A percentile compares a stretch with the other conserved stretches of the same genome.
Evolutionary conservation across 1,140 invertebrate genomes (phyloP).

Genomic region (Lordiphosa collinella): DNA sequence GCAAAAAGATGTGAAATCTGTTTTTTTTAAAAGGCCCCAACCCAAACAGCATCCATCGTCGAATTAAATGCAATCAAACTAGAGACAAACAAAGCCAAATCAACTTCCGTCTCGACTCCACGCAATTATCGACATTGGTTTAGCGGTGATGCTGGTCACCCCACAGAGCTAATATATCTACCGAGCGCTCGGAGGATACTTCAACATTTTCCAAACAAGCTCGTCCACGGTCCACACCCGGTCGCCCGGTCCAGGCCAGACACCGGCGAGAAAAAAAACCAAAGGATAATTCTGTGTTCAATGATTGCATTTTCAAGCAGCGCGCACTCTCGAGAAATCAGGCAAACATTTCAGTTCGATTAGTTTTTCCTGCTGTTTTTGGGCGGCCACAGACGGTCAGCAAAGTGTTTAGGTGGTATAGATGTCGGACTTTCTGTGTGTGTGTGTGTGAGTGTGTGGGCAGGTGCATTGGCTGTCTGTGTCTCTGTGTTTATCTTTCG

Average conservation of each 20-base stretch:
- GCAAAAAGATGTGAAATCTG: slow-evolving; percentile 8
- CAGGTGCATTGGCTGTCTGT: slow-evolving; percentile 49
- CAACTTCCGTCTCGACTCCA: slow-evolving; percentile 14
- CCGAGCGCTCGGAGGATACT: slow-evolving; percentile 22
- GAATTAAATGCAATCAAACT: slow-evolving; percentile 52
- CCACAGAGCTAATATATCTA: slow-evolving; percentile 60
- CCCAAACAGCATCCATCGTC: slow-evolving; percentile 15
- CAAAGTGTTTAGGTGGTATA: background rate
- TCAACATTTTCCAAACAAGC: slow-evolving; percentile 28
- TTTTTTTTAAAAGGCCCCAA: background rate
- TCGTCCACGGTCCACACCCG: slow-evolving; percentile 24
- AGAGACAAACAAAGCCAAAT: slow-evolving; percentile 5
- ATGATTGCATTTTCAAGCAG: slow-evolving; percentile 60
- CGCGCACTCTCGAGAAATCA: slow-evolving; percentile 71
- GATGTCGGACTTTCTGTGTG: background rate
- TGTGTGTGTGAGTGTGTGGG: slow-evolving; percentile 16
- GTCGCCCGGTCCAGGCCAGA: slow-evolving; percentile 10
- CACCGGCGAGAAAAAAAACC: background rate
- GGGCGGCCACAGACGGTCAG: slow-evolving; percentile 24
- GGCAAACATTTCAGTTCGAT: slow-evolving; percentile 66
- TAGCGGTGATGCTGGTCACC: background rate
- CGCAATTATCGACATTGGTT: slow-evolving; percentile 38
- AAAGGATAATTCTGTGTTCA: slow-evolving; percentile 44
- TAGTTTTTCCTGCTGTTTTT: slow-evolving; percentile 53
- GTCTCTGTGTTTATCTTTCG: slow-evolving; percentile 51